Evolutionary conservation across 2,888 invertebrate species (phyloP).

Genomic region (Coelopa pilipes): DNA sequence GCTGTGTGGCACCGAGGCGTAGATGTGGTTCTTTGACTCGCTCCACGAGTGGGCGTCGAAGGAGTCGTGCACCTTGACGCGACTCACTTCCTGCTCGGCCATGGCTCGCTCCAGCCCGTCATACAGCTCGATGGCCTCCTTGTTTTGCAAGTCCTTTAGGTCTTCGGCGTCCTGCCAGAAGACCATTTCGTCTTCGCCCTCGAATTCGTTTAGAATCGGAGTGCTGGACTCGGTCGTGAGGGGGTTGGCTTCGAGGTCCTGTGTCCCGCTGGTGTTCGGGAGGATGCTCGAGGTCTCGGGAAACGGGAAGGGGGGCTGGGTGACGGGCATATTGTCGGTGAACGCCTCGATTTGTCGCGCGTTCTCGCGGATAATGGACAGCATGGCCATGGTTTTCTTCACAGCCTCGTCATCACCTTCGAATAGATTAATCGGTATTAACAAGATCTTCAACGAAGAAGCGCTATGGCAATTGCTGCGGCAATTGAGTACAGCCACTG

Average conservation of each 20-base stretch:
- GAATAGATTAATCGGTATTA: slow-evolving; percentile 54
- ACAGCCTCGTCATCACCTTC: slow-evolving; percentile 48
- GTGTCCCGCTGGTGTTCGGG: not conserved
- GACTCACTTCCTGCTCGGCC: slow-evolving; percentile 36
- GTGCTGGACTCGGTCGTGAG: not conserved
- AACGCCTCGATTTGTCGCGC: slow-evolving; percentile 54
- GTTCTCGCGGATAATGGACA: slow-evolving; percentile 52
- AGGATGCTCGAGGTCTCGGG: not conserved
- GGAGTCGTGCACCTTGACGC: slow-evolving; percentile 24
- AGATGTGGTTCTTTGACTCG: slow-evolving; percentile 20
- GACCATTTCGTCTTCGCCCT: slow-evolving; percentile 27
- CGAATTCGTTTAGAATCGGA: slow-evolving; percentile 33
- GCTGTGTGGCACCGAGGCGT: slow-evolving; percentile 44
- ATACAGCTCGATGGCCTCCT: slow-evolving; percentile 7
- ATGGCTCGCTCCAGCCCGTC: slow-evolving; percentile 30
- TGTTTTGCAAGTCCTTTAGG: slow-evolving; percentile 1
- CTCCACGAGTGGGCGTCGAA: slow-evolving; percentile 31
- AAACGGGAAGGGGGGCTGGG: slow-evolving; percentile 6
- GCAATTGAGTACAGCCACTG: slow-evolving; percentile 44
- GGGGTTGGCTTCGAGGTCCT: not conserved
- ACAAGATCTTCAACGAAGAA: slow-evolving; percentile 50
- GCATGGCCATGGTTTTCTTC: slow-evolving; percentile 49
- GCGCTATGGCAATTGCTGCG: slow-evolving; percentile 25
- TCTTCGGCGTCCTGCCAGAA: slow-evolving; percentile 23
- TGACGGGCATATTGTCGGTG: slow-evolving; percentile 45